phyloP scores from a whole-genome alignment of 2,113 vertebrate species.

The Craseonycteris thonglongyai region DNA sequence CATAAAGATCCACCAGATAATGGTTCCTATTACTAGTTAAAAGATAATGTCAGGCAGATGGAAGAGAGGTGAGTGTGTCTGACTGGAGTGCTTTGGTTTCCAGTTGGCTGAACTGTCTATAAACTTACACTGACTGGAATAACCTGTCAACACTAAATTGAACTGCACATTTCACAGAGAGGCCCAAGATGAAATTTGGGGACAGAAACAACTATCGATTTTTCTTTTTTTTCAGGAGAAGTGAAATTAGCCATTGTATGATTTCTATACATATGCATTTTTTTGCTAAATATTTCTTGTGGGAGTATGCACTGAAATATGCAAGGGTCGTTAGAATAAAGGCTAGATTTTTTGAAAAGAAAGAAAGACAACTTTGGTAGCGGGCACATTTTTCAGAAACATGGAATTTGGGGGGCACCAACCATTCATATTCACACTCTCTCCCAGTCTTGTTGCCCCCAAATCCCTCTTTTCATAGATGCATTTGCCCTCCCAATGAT shows the following conservation, averaged over 20 bases:
- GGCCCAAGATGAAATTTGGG: slow-evolving; percentile 47
- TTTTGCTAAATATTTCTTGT: slow-evolving; percentile 40
- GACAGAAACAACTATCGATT: slow-evolving; percentile 53
- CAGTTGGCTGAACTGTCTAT: not conserved
- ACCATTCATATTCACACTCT: not conserved
- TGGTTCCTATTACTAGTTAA: not conserved
- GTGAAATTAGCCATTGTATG: slow-evolving; percentile 48
- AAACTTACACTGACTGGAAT: slow-evolving; percentile 1
- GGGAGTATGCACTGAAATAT: slow-evolving; percentile 33
- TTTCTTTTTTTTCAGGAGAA: not conserved
- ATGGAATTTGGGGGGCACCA: not conserved
- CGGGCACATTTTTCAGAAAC: slow-evolving; percentile 5
- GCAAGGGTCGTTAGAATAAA: slow-evolving; percentile 30
- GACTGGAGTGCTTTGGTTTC: slow-evolving; percentile 3
- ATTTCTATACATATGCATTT: slow-evolving; percentile 26
- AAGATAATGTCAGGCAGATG: not conserved
- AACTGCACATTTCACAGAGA: slow-evolving; percentile 47
- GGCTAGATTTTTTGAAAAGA: not conserved
- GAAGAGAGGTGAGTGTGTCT: not conserved
- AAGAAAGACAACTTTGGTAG: slow-evolving; percentile 25
- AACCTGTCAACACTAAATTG: not conserved
- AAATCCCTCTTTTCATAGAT: not conserved
- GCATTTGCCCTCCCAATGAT: not conserved
- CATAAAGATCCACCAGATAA: not conserved
- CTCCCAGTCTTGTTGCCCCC: not conserved